These are phyloP conservation scores for Takifugu rubripes DNA, from an alignment of 2,797 vertebrate species.

Conservation along the genomic window DNA sequence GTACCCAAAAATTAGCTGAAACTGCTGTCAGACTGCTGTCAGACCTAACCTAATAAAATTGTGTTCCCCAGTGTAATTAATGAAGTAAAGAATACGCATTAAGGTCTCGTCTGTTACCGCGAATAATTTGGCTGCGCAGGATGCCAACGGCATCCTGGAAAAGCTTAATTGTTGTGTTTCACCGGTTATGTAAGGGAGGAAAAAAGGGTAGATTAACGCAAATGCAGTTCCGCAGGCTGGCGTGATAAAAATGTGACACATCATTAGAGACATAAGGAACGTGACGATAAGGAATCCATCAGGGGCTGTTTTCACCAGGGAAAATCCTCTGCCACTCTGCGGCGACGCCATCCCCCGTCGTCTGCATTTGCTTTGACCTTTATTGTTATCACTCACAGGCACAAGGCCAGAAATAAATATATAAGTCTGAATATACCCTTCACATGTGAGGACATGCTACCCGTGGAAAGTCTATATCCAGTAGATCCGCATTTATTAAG, in stretches of 20 bases:
- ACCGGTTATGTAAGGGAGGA: too few species aligned
- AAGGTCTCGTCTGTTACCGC: too few species aligned
- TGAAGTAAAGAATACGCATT: too few species aligned
- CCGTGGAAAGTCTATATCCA: constrained; percentile 6
- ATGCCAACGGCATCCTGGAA: too few species aligned
- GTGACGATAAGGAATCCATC: constrained; percentile 7
- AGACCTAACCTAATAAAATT: too few species aligned
- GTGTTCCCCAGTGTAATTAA: too few species aligned
- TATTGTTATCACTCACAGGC: constrained; percentile 32
- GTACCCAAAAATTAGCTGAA: too few species aligned
- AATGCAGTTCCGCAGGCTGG: background rate
- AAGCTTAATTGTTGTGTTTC: too few species aligned
- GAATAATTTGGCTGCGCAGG: too few species aligned
- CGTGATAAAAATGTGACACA: constrained; percentile 7
- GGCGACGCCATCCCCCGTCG: constrained; percentile 18
- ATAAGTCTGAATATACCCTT: constrained; percentile 28
- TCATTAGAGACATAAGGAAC: constrained; percentile 1
- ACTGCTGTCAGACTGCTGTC: too few species aligned
- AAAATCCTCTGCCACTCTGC: constrained; percentile 21
- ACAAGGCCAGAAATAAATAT: constrained; percentile 14
- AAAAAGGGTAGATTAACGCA: background rate
- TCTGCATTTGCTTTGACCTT: constrained; percentile 44
- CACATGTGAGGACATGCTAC: constrained; percentile 21
- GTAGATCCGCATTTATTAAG: constrained; percentile 9
- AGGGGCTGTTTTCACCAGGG: constrained; percentile 3